These are phyloP conservation scores for Laothoe populi DNA, from an alignment of 2,888 invertebrate species.

Conservation along the genomic window DNA sequence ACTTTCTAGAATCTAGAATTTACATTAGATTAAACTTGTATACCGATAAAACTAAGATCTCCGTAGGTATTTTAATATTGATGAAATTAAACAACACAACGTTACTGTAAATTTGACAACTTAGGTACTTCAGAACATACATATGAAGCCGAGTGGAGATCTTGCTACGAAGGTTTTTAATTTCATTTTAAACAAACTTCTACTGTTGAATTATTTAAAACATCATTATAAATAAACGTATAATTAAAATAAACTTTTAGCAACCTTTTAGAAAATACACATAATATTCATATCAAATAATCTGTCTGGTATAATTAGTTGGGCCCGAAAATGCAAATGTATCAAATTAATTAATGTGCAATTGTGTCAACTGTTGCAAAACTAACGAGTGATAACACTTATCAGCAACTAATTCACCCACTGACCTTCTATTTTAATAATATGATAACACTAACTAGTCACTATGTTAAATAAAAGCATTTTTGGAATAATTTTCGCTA, in stretches of 20 bases:
- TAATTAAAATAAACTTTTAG: background rate
- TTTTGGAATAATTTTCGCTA: background rate
- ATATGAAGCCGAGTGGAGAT: too few species aligned
- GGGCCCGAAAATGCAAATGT: slow-evolving; percentile 11
- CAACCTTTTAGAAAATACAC: background rate
- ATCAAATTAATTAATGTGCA: slow-evolving; percentile 30
- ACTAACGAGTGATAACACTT: slow-evolving; percentile 49
- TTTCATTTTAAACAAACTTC: too few species aligned
- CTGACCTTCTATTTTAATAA: slow-evolving; percentile 47
- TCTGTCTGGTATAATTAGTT: background rate
- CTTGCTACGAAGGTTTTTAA: too few species aligned
- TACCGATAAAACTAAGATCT: too few species aligned
- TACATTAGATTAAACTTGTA: too few species aligned
- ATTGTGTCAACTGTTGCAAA: slow-evolving; percentile 31
- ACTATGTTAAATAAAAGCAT: background rate
- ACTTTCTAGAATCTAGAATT: too few species aligned
- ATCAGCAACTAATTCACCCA: slow-evolving; percentile 48
- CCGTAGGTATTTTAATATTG: too few species aligned
- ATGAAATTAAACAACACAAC: too few species aligned
- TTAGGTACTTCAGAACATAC: too few species aligned
- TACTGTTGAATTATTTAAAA: too few species aligned
- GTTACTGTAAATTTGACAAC: too few species aligned
- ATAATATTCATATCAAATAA: slow-evolving; percentile 3
- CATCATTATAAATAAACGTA: too few species aligned
- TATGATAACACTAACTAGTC: slow-evolving; percentile 42